phyloP scores from a whole-genome alignment of 2,888 invertebrate species.

The Terebella lapidaria region DNA sequence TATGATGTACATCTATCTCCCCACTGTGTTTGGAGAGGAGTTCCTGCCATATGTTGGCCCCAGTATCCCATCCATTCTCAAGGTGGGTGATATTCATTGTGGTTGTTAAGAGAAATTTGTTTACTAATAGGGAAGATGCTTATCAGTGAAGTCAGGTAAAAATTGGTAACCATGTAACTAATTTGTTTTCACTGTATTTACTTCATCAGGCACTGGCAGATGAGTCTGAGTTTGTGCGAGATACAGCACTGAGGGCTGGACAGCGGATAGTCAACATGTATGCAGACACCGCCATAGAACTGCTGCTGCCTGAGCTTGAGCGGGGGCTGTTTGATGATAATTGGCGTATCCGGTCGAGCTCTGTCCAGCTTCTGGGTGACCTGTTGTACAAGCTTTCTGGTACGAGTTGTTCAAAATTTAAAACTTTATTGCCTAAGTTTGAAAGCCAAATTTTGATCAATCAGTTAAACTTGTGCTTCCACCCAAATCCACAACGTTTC shows the following conservation, averaged over 20 bases:
- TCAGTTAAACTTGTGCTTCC: neutral
- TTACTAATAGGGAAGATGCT: too few relatives aligned
- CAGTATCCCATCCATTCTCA: constrained; percentile 93
- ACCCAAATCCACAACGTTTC: too few relatives aligned
- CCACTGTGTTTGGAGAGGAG: constrained; percentile 89
- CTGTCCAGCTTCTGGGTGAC: constrained; percentile 92
- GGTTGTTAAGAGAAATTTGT: too few relatives aligned
- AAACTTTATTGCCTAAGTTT: neutral
- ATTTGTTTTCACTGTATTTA: too few relatives aligned
- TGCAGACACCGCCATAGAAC: constrained; percentile 87
- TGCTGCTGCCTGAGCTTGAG: constrained; percentile 85
- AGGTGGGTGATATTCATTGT: constrained; percentile 56
- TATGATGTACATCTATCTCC: constrained; percentile 99
- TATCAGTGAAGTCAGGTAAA: too few relatives aligned
- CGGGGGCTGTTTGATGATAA: constrained; percentile 94
- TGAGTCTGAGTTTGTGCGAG: constrained; percentile 96
- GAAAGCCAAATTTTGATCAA: neutral
- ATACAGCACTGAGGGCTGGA: constrained; percentile 93
- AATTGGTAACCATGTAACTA: too few relatives aligned
- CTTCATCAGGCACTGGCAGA: constrained; percentile 79
- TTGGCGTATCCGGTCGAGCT: constrained; percentile 91
- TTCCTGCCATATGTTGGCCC: constrained; percentile 94
- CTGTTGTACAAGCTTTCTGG: constrained; percentile 79
- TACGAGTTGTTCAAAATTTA: neutral
- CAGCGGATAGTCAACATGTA: constrained; percentile 94